Evolutionary conservation across 2,797 vertebrate species (phyloP), one percentile per base, ranked within the genome.

Genomic region (Artibeus lituratus): DNA sequence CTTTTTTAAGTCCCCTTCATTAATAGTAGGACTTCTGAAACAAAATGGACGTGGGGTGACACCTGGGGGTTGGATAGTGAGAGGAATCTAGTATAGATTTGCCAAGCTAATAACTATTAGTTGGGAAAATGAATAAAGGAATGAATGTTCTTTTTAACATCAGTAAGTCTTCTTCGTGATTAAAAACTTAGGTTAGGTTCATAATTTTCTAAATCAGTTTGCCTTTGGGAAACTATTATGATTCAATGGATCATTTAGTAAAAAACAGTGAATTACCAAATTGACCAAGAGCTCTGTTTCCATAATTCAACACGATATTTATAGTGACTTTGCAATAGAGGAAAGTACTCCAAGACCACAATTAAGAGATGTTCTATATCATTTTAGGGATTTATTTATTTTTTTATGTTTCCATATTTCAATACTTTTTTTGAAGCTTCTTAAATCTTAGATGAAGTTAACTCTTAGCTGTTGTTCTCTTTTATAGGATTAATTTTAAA

Each of bases 401-500:
- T 49, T 78, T 77, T 70, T 59, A 39, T 67, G 12, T 29, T 85
- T 92, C 19, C 69, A 81, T 83, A 78, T 35, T 87, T 95, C 12
- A 94, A 95, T 19, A 42, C 4, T 77, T 80, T 57, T 70, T 92
- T 97, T 93, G 90, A 96, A 96, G 47, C n/a, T 83, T 21, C 81
- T 90, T 90, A 97, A 97, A 88, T 96, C 42, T 49, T 77, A 90
- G 69, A 81, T 95, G 77, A 97, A 97, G 82, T 69, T 83, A 92
- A 21, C 47, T 96, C 70, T 96, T 88, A 95, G 69, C 53, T 81
- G 65, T 95, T 83, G 51, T 92, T 93, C 42, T 95, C 69, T 93
- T 97, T 96, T 93, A 95, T 86, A 65, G 55, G 73, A 96, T 97
- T 97, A 94, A 93, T 84, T 94, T 87, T 87, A 90, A 96, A 95